Percentiles rank a stretch among this genome's conserved stretches.
phyloP scores from a whole-genome alignment of 2,888 invertebrate species.

The Elysia crispata region DNA sequence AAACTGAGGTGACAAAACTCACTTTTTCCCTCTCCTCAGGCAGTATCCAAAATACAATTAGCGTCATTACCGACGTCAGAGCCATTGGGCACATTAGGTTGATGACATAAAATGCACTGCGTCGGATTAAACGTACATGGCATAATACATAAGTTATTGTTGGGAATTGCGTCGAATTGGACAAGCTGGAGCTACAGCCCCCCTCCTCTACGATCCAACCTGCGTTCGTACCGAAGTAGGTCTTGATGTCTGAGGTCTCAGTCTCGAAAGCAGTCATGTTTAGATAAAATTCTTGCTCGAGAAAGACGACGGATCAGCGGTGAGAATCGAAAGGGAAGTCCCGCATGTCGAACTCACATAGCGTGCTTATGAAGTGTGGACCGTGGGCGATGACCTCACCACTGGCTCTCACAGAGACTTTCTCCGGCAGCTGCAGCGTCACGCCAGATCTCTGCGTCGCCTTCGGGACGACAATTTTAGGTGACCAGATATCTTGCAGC shows the following conservation, averaged over 20 bases:
- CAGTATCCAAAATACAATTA: conserved; percentile 35
- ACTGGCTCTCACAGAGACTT: background rate
- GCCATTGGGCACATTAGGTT: conserved; percentile 35
- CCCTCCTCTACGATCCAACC: conserved; percentile 19
- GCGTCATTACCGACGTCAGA: conserved; percentile 34
- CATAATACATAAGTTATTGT: conserved; percentile 19
- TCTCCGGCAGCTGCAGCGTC: background rate
- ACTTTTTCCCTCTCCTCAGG: conserved; percentile 33
- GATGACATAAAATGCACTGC: conserved; percentile 37
- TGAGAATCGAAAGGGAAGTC: conserved; percentile 34
- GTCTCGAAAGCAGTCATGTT: too few relatives aligned
- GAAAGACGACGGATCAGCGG: conserved; percentile 7
- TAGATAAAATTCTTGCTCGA: too few relatives aligned
- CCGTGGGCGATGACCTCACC: background rate
- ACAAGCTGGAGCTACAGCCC: background rate
- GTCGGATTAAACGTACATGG: conserved; percentile 12
- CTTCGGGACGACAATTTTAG: conserved; percentile 16
- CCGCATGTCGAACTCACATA: conserved; percentile 24
- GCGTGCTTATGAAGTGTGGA: conserved; percentile 23
- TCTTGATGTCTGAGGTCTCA: too few relatives aligned
- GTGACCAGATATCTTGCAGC: conserved; percentile 15
- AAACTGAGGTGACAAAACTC: conserved; percentile 31
- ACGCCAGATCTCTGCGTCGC: background rate
- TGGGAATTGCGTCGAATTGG: background rate
- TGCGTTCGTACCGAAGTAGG: conserved; percentile 36